Conservation (phyloP, 92 coral and sea anemone genomes). For the Paramuricea clavata region DNA sequence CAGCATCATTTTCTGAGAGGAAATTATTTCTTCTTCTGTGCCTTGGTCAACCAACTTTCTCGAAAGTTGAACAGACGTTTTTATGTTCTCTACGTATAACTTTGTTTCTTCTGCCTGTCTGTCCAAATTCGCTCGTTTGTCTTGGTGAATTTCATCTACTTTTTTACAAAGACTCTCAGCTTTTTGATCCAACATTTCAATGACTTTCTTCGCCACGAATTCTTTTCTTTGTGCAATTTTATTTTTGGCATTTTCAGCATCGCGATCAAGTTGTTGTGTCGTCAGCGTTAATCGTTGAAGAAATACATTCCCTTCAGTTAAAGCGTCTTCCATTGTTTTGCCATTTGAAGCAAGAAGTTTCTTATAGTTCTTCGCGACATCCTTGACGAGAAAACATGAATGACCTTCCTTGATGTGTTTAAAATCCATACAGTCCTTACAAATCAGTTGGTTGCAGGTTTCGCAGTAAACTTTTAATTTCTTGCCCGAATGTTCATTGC, state of each 20-base stretch:
- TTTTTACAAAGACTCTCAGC: not conserved
- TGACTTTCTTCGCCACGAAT: too few relatives aligned
- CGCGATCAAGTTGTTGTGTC: slow-evolving; percentile 4
- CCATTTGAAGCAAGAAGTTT: too few relatives aligned
- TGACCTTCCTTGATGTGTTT: not conserved
- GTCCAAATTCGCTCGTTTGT: not conserved
- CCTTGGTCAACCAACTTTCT: too few relatives aligned
- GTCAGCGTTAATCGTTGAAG: not conserved
- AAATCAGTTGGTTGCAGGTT: not conserved
- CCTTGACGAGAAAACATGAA: too few relatives aligned
- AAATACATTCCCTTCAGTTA: not conserved
- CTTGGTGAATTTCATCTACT: not conserved
- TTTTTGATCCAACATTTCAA: too few relatives aligned
- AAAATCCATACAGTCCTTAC: not conserved
- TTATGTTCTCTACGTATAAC: too few relatives aligned
- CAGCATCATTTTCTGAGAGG: not conserved
- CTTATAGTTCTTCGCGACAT: too few relatives aligned
- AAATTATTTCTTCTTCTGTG: too few relatives aligned
- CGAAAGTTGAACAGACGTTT: too few relatives aligned
- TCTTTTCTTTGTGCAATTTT: not conserved
- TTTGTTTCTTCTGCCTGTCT: too few relatives aligned
- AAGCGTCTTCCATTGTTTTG: not conserved
- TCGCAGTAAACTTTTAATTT: too few relatives aligned
- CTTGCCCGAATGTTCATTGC: too few relatives aligned
- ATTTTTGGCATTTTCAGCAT: not conserved